phyloP scores from a whole-genome alignment of 1,140 invertebrate genomes.

The Leptinotarsa undecemlineata region DNA sequence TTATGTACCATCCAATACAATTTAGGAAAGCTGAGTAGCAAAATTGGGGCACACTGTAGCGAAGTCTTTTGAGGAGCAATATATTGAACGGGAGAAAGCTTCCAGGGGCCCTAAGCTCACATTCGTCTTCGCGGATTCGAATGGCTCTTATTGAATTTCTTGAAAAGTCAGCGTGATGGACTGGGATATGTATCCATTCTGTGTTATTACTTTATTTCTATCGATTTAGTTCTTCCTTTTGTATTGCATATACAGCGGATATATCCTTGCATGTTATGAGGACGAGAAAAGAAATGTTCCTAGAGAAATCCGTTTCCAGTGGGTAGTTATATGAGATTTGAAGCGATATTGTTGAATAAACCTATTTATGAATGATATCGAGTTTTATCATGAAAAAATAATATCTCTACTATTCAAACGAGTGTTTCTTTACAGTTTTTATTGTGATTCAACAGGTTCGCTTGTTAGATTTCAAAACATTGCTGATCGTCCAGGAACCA shows the following conservation, averaged over 20 bases:
- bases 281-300: neutral
- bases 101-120: slow-evolving; percentile 17
- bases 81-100: slow-evolving; percentile 1
- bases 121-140: slow-evolving; percentile 19
- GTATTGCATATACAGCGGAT: slow-evolving; percentile 22
- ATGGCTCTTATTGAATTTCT: slow-evolving; percentile 38
- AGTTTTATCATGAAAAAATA: no score
- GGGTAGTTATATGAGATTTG: neutral
- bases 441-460: no score
- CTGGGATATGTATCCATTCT: slow-evolving; percentile 45
- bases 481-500: no score
- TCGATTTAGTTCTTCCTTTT: slow-evolving; percentile 46
- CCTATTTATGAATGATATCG: no score
- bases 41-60: slow-evolving; percentile 1
- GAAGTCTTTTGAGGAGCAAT: slow-evolving; percentile 1
- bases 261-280: neutral
- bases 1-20: slow-evolving; percentile 5
- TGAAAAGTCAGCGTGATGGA: slow-evolving; percentile 39
- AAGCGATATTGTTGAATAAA: neutral
- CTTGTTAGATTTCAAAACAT: no score
- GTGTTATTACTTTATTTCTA: slow-evolving; percentile 50
- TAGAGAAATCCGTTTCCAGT: neutral
- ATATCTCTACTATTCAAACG: no score
- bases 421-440: no score
- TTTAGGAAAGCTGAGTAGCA: slow-evolving; percentile 4